Evolutionary conservation across 2,888 invertebrate genomes (phyloP), one percentile per base, ranked within the genome.

Genomic region (Hipparchia semele): DNA sequence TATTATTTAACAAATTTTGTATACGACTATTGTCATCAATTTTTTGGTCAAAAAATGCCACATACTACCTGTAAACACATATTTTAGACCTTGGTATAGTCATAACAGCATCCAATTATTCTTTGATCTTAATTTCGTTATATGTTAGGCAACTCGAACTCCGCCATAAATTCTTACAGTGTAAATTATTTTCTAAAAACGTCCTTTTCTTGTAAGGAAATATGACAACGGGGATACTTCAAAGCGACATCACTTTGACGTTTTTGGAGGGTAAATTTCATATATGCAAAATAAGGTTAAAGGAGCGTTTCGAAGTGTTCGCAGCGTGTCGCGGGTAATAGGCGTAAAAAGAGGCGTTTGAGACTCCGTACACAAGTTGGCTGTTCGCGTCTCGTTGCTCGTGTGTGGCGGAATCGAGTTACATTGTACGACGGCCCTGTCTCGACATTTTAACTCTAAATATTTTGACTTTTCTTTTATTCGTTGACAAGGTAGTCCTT

Each of bases 271-370:
- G 64, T 23, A 72, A 73, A 71, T 72, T 72, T 73, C 67, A 60
- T 60, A 60, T 68, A 69, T 61, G 59, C 72, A 70, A 73, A 70
- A 75, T 71, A 60, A 65, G 58, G 64, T 70, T 72, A 70, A 70
- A 33, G 46, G 23, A 72, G 60, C 69, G 59, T 61, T 74, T 67
- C 51, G 69, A 61, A 61, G 69, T 61, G 68, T 70, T 53, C 46
- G 45, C 46, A 61, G 65, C 73, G 66, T 61, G 69, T 70, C 70
- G 73, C 8, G 68, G 73, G 69, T 74, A 69, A 74, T 72, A 61
- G 61, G 68, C 64, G 74, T 66, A 60, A 51, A 71, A 69, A 71
- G 49, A 66, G 68, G 51, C 71, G 49, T 61, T 74, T 66, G 65
- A 69, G 68, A 72, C 60, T 33, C 13, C 4, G 61, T n/a, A 64